phyloP scores from a whole-genome alignment of 1,140 invertebrate genomes.

The Lasaia peninsularis region DNA sequence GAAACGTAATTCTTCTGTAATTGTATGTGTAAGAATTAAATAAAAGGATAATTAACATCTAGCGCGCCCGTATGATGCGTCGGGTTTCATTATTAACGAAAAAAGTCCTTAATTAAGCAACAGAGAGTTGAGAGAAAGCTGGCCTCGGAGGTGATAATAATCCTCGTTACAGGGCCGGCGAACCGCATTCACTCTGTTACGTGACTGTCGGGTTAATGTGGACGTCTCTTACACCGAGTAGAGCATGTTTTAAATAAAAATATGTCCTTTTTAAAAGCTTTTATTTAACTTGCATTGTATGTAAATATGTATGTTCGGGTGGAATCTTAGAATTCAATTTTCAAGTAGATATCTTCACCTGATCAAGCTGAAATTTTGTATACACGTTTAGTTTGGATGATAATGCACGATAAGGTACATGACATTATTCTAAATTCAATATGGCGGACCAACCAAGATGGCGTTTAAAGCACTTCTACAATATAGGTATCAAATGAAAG shows the following conservation, averaged over 20 bases:
- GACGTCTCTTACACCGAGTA: neutral
- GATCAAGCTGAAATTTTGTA: too few relatives aligned
- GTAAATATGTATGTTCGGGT: too few relatives aligned
- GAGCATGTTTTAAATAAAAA: neutral
- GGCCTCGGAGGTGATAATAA: slow-evolving; percentile 15
- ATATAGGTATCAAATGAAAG: too few relatives aligned
- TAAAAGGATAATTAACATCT: slow-evolving; percentile 6
- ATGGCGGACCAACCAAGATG: too few relatives aligned
- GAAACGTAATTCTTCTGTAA: neutral
- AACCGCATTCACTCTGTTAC: slow-evolving; percentile 17
- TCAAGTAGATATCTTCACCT: too few relatives aligned
- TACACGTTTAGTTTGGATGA: too few relatives aligned
- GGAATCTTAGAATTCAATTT: too few relatives aligned
- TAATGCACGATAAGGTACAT: too few relatives aligned
- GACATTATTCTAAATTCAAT: too few relatives aligned
- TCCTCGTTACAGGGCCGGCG: slow-evolving; percentile 13
- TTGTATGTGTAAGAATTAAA: slow-evolving; percentile 2
- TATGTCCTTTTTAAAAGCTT: too few relatives aligned
- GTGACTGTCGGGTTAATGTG: slow-evolving; percentile 15
- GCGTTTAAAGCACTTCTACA: too few relatives aligned
- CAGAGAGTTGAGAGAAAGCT: slow-evolving; percentile 5
- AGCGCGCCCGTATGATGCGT: slow-evolving; percentile 8
- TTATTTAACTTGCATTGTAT: too few relatives aligned
- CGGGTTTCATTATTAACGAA: slow-evolving; percentile 11
- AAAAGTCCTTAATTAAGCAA: slow-evolving; percentile 20